Conservation (phyloP, 2,113 vertebrate species). For the Sceloporus tristichus region DNA sequence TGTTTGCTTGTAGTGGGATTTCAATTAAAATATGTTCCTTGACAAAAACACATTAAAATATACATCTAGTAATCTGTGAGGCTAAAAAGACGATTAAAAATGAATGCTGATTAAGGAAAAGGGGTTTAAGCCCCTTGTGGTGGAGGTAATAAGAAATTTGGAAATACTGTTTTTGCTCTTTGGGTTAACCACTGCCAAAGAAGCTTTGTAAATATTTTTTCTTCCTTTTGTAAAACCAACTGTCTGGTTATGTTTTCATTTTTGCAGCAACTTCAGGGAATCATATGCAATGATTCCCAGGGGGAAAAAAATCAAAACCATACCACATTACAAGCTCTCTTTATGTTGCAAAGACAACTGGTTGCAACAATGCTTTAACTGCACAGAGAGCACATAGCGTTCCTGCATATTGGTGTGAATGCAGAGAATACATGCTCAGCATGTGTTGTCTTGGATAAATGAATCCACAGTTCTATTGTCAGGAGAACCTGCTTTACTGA, state of each 20-base stretch:
- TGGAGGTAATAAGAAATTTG: neutral
- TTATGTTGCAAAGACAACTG: slow-evolving; percentile 30
- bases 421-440: neutral
- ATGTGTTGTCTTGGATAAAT: neutral
- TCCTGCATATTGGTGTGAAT: neutral
- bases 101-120: neutral
- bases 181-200: neutral
- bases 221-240: slow-evolving; percentile 6
- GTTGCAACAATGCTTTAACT: neutral
- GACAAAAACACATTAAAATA: neutral
- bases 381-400: slow-evolving; percentile 31
- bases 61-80: neutral
- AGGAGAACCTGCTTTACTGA: slow-evolving; percentile 22
- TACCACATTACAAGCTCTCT: slow-evolving; percentile 12
- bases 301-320: neutral
- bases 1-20: neutral
- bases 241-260: neutral
- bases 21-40: neutral
- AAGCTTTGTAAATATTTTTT: neutral
- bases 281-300: neutral
- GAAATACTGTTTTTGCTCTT: neutral
- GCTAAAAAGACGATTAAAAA: neutral
- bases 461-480: neutral
- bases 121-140: neutral
- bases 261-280: slow-evolving; percentile 2